Evolutionary conservation across 2,113 vertebrate genomes (phyloP).

Genomic region (Melanerpes formicivorus): DNA sequence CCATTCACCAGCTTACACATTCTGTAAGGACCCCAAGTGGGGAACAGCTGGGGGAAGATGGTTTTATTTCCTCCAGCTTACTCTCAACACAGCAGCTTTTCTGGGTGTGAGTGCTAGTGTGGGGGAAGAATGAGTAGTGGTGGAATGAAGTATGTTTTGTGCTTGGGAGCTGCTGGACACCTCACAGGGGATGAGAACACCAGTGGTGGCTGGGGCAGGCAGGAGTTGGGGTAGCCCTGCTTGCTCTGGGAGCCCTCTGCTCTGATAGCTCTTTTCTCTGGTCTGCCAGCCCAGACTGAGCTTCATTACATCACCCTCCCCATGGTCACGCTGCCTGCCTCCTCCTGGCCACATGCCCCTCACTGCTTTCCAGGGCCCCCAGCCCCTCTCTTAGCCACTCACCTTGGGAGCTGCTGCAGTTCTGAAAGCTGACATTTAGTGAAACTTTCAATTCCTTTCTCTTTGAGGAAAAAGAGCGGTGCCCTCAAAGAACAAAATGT

Average conservation of each 20-base stretch:
- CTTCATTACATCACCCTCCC: background rate
- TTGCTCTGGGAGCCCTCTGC: background rate
- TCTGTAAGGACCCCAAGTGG: too few species aligned
- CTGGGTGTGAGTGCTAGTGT: background rate
- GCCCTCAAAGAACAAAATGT: background rate
- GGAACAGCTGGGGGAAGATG: too few species aligned
- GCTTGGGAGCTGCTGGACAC: background rate
- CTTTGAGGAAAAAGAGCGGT: background rate
- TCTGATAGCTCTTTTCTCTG: background rate
- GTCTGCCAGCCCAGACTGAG: background rate
- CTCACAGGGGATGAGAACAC: background rate
- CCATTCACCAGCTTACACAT: too few species aligned
- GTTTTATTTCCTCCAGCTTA: too few species aligned
- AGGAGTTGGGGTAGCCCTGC: background rate
- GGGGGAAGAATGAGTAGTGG: background rate
- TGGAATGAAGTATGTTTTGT: background rate
- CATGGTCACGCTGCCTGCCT: fast-evolving
- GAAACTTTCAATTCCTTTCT: background rate
- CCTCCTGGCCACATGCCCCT: background rate
- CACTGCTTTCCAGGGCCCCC: background rate
- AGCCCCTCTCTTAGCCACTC: background rate
- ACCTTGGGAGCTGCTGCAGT: background rate
- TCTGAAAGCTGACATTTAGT: background rate
- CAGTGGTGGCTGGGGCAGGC: background rate
- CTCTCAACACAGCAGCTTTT: background rate